Conservation (phyloP, 2,113 vertebrate species). For the Galeopterus variegatus region DNA sequence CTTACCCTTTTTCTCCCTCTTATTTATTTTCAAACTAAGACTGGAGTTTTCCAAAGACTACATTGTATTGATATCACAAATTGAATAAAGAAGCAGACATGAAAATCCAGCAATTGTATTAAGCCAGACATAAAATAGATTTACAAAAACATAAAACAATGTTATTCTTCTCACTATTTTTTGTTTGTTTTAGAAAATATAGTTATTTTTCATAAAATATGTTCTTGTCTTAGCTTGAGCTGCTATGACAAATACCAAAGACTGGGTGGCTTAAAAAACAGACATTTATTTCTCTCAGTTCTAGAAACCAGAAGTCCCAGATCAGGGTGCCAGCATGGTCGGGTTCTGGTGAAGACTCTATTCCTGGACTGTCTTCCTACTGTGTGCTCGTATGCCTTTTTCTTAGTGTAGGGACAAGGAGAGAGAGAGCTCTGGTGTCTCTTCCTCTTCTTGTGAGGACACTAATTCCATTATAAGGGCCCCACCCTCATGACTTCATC, state of each 20-base stretch:
- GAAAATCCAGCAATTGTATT: not conserved
- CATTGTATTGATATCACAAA: not conserved
- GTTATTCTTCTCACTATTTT: not conserved
- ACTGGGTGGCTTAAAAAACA: not conserved
- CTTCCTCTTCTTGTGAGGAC: not conserved
- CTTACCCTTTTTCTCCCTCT: not conserved
- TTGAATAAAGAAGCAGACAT: not conserved
- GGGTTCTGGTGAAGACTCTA: not conserved
- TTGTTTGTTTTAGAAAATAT: not conserved
- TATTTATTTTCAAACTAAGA: not conserved
- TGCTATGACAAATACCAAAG: not conserved
- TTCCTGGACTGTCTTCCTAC: not conserved
- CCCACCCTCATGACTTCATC: not conserved
- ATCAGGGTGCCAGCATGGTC: fast-evolving
- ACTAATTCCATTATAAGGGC: not conserved
- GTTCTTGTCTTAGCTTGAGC: not conserved
- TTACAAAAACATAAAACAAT: not conserved
- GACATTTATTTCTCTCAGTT: not conserved
- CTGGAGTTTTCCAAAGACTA: not conserved
- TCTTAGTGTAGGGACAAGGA: not conserved
- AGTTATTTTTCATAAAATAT: not conserved
- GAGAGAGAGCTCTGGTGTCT: not conserved
- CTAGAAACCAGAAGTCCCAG: not conserved
- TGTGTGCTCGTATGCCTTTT: not conserved
- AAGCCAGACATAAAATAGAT: not conserved